Percentiles rank a stretch among this genome's conserved stretches.
These are phyloP conservation scores for Leucophenga montana DNA, from an alignment of 2,888 invertebrate genomes.

Conservation along the genomic window DNA sequence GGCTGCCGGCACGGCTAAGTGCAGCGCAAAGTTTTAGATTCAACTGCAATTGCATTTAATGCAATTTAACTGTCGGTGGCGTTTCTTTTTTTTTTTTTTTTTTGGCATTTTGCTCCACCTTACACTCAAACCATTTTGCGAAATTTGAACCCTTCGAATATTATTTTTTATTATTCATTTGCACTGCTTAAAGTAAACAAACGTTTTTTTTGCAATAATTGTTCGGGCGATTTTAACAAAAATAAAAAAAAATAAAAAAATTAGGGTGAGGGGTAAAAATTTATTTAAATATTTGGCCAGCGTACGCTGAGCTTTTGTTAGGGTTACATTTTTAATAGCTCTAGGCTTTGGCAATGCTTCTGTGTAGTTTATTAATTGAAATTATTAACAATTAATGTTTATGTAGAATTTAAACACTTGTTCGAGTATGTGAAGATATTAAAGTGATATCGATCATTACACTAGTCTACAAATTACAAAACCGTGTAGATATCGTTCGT, in stretches of 20 bases:
- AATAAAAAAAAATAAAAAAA: no score
- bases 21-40: slow-evolving; percentile 27
- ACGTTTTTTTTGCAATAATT: slow-evolving; percentile 25
- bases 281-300: background rate
- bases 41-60: slow-evolving; percentile 32
- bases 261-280: background rate
- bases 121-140: background rate
- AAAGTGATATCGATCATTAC: no score
- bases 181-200: background rate
- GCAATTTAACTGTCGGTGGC: slow-evolving; percentile 20
- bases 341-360: no score
- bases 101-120: no score
- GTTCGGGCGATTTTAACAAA: background rate
- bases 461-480: no score
- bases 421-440: no score
- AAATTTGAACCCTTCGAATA: no score
- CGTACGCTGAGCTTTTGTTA: no score
- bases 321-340: background rate
- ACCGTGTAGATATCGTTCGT: no score
- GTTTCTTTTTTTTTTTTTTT: no score
- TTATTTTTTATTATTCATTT: background rate
- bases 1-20: background rate
- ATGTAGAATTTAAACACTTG: no score
- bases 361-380: slow-evolving; percentile 16
- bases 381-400: no score